Conservation (phyloP, 92 coral and sea anemone species). For the Zoanthus sansibaricus region DNA sequence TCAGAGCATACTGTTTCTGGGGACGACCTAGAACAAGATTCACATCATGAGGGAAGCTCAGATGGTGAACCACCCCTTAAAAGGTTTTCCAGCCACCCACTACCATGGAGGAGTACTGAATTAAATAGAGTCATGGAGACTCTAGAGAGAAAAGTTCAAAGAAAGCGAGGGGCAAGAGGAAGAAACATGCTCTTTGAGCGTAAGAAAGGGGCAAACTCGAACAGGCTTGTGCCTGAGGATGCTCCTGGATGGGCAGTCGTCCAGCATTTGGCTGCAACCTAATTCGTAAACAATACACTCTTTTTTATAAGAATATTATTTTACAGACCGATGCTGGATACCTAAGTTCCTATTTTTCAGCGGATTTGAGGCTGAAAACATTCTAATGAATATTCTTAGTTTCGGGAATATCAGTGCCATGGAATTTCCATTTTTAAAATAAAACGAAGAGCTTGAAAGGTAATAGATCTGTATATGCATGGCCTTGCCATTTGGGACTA, state of each 20-base stretch:
- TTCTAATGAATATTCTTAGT: no score
- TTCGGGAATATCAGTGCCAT: no score
- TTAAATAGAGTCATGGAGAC: conserved; percentile 13
- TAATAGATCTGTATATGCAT: no score
- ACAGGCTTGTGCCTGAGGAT: conserved; percentile 37
- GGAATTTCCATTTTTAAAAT: no score
- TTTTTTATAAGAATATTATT: no score
- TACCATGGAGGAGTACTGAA: conserved; percentile 38
- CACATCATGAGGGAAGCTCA: not conserved
- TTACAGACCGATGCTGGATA: no score
- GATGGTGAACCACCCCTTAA: conserved; percentile 3
- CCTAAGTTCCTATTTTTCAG: no score
- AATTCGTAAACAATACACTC: not conserved
- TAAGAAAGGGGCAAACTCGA: conserved; percentile 40
- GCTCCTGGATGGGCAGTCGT: conserved; percentile 53
- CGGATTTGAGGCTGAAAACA: no score
- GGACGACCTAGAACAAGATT: not conserved
- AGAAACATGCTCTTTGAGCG: conserved; percentile 34
- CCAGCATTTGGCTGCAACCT: not conserved
- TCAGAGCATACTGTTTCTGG: not conserved
- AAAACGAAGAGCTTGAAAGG: no score
- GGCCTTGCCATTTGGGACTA: no score
- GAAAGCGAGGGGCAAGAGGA: conserved; percentile 35
- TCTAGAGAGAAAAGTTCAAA: conserved; percentile 31
- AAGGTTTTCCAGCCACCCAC: conserved; percentile 12